Evolutionary conservation across 2,797 vertebrate species (phyloP).

Genomic region (Microctenopoma stevenorrisi): DNA sequence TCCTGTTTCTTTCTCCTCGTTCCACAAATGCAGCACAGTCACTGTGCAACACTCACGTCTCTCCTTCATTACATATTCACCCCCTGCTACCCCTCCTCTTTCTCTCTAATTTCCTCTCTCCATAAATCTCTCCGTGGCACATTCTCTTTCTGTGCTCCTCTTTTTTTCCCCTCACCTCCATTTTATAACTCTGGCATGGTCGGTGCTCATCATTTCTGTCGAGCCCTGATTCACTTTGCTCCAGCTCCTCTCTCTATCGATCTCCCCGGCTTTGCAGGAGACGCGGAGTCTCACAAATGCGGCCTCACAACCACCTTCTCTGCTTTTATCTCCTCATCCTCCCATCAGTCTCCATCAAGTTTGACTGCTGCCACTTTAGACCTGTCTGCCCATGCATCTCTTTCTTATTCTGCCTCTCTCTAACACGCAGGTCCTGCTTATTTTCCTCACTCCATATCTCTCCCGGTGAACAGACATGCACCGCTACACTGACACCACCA

Average conservation of each 20-base stretch:
- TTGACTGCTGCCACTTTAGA: conserved; percentile 80
- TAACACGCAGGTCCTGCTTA: conserved; percentile 39
- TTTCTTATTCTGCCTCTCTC: conserved; percentile 58
- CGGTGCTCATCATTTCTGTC: conserved; percentile 63
- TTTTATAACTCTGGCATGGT: conserved; percentile 54
- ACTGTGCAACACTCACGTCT: conserved; percentile 8
- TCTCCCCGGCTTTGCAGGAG: conserved; percentile 63
- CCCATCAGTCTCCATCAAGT: conserved; percentile 82
- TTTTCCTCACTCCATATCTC: conserved; percentile 64
- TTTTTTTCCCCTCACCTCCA: conserved; percentile 38
- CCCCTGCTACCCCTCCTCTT: background rate
- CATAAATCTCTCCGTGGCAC: conserved; percentile 62
- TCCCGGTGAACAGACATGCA: conserved; percentile 49
- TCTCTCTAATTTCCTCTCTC: conserved; percentile 62
- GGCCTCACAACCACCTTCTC: conserved; percentile 65
- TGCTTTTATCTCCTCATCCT: conserved; percentile 74
- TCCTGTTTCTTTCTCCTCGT: conserved; percentile 49
- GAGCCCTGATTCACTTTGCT: conserved; percentile 70
- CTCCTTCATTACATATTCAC: conserved; percentile 58
- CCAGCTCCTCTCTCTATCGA: conserved; percentile 51
- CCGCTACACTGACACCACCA: conserved; percentile 36
- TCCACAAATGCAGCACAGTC: conserved; percentile 38
- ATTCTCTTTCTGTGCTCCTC: conserved; percentile 1
- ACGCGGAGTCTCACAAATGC: conserved; percentile 35
- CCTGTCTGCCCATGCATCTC: conserved; percentile 80